Base-by-base conservation (phyloP, 2,113 vertebrate genomes). In the Dasypus novemcinctus region DNA sequence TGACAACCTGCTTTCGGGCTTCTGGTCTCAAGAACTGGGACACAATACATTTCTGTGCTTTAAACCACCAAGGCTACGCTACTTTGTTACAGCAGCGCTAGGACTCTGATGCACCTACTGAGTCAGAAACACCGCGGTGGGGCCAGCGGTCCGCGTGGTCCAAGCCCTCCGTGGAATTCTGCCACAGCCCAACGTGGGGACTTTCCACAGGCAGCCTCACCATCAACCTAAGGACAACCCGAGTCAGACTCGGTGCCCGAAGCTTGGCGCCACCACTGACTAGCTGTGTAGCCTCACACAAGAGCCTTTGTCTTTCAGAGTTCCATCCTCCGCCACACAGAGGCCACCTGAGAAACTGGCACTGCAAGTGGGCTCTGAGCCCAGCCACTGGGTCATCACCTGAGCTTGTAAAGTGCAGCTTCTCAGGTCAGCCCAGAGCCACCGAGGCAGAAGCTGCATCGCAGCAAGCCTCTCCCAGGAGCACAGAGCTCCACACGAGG, bases 311-410 rank as follows among this genome's bases (percentile, higher is more conserved):
- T 52, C 41, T 41, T n/a, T 7, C 23, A 29, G 57, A 81, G 36
- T 21, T 21, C 15, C 41, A 31, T 71, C 29, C 18, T 1, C 54
- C 36, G 20, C 15, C 20, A 69, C 31, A 9, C 0, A 31, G 8
- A 4, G 4, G 3, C 2, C 6, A 5, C 0, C 9, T 18, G n/a
- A 36, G 23, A 2, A 54, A 33, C 31, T 2, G 21, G 15, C 10
- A 3, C 25, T 17, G n/a, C 9, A 10, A 23, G 20, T 3, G 4
- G 18, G 8, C 4, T 31, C 49, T 43, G 18, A 0, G 18, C 20
- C 29, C 72, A 63, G 29, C 5, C 17, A n/a, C 2, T 8, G 7
- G 0, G 0, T 14, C 3, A 7, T 38, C 71, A 23, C 4, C 1
- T 43, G 23, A 57, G 43, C 18, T 18, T 0, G 18, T n/a, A 23